phyloP scores from a whole-genome alignment of 2,113 vertebrate species.

The Dicaeum eximium region DNA sequence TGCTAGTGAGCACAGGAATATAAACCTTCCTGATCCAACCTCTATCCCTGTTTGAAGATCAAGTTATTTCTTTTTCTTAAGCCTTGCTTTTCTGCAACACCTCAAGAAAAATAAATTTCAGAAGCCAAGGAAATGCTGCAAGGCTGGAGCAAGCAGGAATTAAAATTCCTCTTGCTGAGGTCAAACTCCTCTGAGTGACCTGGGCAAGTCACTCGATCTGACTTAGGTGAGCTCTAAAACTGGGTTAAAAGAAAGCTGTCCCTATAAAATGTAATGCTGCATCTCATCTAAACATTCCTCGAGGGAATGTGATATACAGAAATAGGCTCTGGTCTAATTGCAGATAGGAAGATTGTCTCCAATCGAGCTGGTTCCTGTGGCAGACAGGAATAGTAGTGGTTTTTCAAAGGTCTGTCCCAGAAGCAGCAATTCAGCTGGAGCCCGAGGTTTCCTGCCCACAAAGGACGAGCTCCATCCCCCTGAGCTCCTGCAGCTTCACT shows the following conservation, averaged over 20 bases:
- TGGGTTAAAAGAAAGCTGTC: conserved; percentile 35
- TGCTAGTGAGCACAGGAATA: not conserved
- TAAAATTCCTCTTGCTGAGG: not conserved
- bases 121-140: not conserved
- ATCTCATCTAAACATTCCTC: conserved; percentile 49
- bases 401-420: conserved; percentile 38
- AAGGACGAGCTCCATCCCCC: not conserved
- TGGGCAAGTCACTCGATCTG: not conserved
- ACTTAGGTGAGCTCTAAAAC: conserved; percentile 5
- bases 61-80: not conserved
- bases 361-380: not conserved
- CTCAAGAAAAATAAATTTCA: not conserved
- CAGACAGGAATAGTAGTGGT: not conserved
- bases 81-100: not conserved
- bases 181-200: not conserved
- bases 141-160: not conserved
- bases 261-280: conserved; percentile 17
- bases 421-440: not conserved
- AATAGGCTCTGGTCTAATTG: conserved; percentile 54
- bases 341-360: conserved; percentile 19
- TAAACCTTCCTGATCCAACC: not conserved
- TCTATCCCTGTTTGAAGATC: not conserved
- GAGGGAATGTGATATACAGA: not conserved
- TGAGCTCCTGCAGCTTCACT: not conserved
- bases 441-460: not conserved